Base-by-base conservation (phyloP, 1,140 invertebrate species). In the Drosophila nebulosa region DNA sequence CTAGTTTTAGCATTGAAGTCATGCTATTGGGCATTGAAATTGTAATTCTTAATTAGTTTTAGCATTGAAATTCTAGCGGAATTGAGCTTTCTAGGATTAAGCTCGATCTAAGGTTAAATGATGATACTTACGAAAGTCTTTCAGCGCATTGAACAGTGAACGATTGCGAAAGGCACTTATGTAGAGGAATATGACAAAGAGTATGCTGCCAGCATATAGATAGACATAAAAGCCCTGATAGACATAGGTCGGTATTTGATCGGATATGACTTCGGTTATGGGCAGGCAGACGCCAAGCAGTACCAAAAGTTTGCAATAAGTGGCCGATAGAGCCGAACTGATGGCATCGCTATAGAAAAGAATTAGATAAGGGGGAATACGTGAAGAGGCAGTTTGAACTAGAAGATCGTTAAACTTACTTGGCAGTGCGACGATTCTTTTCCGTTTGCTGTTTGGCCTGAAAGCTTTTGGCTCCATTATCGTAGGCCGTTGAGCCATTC, bases 221-320 rank as follows among this genome's bases (percentile, higher is more conserved):
- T 96, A 97, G 0, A 97, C 92, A 79, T 97, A 97, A 90, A 96
- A 97, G n/a, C 95, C 95, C 94, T 96, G 93, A 80, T 95, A 94
- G 50, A 94, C 92, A 65, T 92, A 92, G 5, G 93, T 92, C 7
- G 93, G 93, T 35, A 95, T 93, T 83, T 93, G 92, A 46, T 93
- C 92, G 35, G 94, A 94, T 51, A 95, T 94, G 51, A 94, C 94
- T 77, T 95, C 94, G 12, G 94, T 94, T 61, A 94, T 93, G 3
- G 94, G 94, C 56, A 95, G 92, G 32, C 94, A 94, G 52, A 95
- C 94, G 4, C 95, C 96, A 51, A 96, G 92, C 1, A 96, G 94
- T 9, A 96, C 94, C 55, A 96, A 80, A 1, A 96, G 89, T 78
- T 96, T 96, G 24, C 94, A 95, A 91, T 96, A 97, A 3, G 96